phyloP scores from a whole-genome alignment of 1,140 invertebrate species.

The Aphelenchoides besseyi region DNA sequence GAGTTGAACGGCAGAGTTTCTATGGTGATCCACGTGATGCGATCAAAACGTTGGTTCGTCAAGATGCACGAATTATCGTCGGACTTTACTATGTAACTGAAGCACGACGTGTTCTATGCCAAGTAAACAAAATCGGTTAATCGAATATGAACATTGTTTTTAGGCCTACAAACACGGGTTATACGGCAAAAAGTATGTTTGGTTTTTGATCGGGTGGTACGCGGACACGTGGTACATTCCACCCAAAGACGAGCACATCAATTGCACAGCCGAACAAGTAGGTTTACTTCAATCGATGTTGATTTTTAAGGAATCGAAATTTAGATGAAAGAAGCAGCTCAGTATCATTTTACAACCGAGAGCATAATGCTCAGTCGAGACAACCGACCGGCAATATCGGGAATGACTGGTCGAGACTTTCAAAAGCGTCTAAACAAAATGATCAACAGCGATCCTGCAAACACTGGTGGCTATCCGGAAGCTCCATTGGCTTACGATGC shows the following conservation, averaged over 20 bases:
- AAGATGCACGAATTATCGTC: constrained; percentile 92
- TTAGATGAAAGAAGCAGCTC: constrained; percentile 73
- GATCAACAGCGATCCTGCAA: constrained; percentile 57
- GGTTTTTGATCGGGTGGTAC: constrained; percentile 99
- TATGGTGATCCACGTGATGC: constrained; percentile 76
- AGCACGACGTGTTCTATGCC: constrained; percentile 88
- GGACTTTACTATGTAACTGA: constrained; percentile 96
- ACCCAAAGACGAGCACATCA: constrained; percentile 79
- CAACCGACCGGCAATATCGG: constrained; percentile 49
- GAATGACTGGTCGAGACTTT: constrained; percentile 59
- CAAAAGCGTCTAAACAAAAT: constrained; percentile 41
- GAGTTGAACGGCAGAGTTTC: constrained; percentile 91
- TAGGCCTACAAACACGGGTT: constrained; percentile 81
- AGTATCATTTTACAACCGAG: constrained; percentile 95
- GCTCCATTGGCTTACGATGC: constrained; percentile 97
- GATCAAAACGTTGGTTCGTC: constrained; percentile 81
- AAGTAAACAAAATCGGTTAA: constrained; percentile 68
- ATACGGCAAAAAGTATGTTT: constrained; percentile 92
- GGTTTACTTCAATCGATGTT: constrained; percentile 61
- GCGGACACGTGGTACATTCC: constrained; percentile 95
- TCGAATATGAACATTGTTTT: neutral
- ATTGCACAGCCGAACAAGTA: constrained; percentile 90
- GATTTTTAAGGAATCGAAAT: neutral
- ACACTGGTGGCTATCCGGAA: constrained; percentile 81
- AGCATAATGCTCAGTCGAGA: constrained; percentile 78